Conservation (phyloP, 2,888 invertebrate species). For the Venustoraphidia nigricollis region DNA sequence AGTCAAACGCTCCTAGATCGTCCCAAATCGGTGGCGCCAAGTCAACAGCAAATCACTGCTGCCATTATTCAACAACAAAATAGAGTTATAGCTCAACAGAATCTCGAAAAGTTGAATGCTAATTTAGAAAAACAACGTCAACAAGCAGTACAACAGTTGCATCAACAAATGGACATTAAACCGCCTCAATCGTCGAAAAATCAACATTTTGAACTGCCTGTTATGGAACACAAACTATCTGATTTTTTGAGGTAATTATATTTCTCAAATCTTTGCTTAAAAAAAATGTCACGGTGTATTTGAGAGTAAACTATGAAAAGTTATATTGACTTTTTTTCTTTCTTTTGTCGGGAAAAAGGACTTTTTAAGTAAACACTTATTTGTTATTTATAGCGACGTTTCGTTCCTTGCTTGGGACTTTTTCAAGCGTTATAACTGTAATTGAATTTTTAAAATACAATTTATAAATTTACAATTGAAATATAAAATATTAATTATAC, state of each 20-base stretch:
- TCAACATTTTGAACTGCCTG: conserved; percentile 25
- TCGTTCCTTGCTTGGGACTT: too few species aligned
- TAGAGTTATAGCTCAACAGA: conserved; percentile 39
- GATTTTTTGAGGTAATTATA: conserved; percentile 41
- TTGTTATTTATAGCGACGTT: too few species aligned
- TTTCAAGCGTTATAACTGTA: too few species aligned
- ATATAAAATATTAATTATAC: too few species aligned
- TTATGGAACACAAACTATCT: conserved; percentile 48
- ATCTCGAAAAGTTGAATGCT: conserved; percentile 40
- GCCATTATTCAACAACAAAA: conserved; percentile 50
- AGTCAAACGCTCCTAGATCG: conserved; percentile 21
- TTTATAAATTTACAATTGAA: too few species aligned
- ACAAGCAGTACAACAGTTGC: conserved; percentile 32
- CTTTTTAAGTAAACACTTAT: too few species aligned
- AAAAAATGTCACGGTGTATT: too few species aligned
- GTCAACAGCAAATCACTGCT: conserved; percentile 43
- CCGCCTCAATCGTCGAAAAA: conserved; percentile 23
- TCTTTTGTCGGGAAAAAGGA: too few species aligned
- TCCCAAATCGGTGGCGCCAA: conserved; percentile 26
- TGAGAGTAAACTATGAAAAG: too few species aligned
- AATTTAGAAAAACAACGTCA: conserved; percentile 40
- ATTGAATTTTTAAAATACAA: too few species aligned
- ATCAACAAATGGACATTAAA: conserved; percentile 21
- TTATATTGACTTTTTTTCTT: too few species aligned
- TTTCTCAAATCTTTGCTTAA: too few species aligned